Conservation (phyloP, 2,113 vertebrate genomes). For the Isichthys henryi region DNA sequence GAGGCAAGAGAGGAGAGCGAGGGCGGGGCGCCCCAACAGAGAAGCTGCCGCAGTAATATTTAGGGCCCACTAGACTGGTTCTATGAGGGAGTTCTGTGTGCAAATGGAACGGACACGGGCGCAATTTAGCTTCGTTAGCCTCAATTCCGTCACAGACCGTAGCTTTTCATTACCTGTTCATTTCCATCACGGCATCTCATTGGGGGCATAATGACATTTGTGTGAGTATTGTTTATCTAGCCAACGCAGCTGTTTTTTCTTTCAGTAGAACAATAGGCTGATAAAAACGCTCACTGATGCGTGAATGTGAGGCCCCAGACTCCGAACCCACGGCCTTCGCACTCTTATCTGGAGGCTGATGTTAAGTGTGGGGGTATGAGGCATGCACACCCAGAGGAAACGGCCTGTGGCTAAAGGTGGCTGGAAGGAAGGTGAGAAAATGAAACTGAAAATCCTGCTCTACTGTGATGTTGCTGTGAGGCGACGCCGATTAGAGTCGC, state of each 20-base stretch:
- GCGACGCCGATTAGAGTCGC: not conserved
- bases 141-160: not conserved
- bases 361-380: not conserved
- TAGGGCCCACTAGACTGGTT: not conserved
- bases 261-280: not conserved
- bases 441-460: not conserved
- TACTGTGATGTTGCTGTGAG: not conserved
- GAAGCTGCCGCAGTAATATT: not conserved
- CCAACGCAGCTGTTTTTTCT: not conserved
- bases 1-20: not conserved
- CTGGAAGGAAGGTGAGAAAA: not conserved
- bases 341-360: not conserved
- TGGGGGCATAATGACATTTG: not conserved
- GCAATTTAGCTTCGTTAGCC: not conserved
- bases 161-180: slow-evolving; percentile 7
- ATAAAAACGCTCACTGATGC: not conserved
- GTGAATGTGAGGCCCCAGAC: not conserved
- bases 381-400: not conserved
- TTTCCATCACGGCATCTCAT: not conserved
- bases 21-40: not conserved
- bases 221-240: not conserved
- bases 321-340: not conserved
- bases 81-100: not conserved
- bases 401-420: not conserved
- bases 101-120: not conserved